These are phyloP conservation scores for Mesoclemmys tuberculata DNA, from an alignment of 2,113 vertebrate species.

Conservation along the genomic window DNA sequence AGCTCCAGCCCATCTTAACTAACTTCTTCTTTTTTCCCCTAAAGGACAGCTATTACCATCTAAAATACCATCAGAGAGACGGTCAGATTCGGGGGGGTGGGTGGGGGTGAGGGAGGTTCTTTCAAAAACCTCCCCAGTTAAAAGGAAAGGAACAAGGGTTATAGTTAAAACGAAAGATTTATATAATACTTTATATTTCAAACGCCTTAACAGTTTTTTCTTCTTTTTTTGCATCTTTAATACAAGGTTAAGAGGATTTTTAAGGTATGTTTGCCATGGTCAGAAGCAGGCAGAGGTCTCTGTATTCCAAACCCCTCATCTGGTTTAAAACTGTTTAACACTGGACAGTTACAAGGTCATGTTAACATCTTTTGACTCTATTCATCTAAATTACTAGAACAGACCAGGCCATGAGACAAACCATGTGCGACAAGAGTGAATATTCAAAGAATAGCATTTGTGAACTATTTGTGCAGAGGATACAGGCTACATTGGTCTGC, in stretches of 20 bases:
- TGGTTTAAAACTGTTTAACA: neutral
- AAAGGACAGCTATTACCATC: no score
- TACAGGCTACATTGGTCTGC: neutral
- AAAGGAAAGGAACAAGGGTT: neutral
- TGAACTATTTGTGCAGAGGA: fast-evolving
- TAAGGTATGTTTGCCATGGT: neutral
- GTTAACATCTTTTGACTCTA: neutral
- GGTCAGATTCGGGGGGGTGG: no score
- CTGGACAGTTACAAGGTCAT: neutral
- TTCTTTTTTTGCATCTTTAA: neutral
- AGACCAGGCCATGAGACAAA: neutral
- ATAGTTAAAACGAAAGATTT: neutral
- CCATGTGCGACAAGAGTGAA: neutral
- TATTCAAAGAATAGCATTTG: fast-evolving
- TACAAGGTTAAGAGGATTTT: neutral
- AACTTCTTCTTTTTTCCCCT: no score
- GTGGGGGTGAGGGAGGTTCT: no score
- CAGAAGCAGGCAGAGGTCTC: no score
- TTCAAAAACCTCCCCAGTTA: no score
- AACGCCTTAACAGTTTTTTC: neutral
- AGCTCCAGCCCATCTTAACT: no score
- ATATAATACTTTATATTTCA: neutral
- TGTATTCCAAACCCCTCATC: neutral
- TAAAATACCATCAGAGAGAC: no score
- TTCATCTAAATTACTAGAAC: no score